Evolutionary conservation across 2,797 vertebrate genomes (phyloP).

Genomic region (Chrosomus eos): DNA sequence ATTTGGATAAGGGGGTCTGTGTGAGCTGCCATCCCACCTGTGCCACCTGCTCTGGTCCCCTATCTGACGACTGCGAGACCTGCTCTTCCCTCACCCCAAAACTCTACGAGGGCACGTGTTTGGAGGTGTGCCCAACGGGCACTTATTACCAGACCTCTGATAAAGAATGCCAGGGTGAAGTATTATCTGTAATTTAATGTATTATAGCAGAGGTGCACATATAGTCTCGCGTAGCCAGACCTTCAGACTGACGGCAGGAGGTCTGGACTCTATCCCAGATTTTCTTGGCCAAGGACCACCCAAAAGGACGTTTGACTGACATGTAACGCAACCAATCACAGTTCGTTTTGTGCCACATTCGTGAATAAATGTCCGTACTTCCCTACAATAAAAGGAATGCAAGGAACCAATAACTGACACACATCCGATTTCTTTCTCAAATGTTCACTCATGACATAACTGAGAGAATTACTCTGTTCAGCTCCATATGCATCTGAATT

Average conservation of each 20-base stretch:
- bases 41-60: conserved; percentile 78
- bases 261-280: no score
- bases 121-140: conserved; percentile 73
- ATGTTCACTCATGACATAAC: no score
- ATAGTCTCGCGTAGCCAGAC: no score
- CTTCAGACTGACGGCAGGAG: no score
- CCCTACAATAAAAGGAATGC: no score
- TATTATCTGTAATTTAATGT: background rate
- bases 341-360: no score
- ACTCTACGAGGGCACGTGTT: conserved; percentile 80
- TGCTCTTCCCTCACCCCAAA: conserved; percentile 73
- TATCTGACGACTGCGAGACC: conserved; percentile 79
- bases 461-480: background rate
- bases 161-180: conserved; percentile 81
- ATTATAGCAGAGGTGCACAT: background rate
- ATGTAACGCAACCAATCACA: no score
- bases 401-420: no score
- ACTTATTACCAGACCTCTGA: conserved; percentile 77
- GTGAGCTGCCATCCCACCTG: conserved; percentile 79
- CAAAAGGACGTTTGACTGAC: no score
- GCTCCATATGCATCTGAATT: background rate
- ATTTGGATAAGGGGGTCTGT: conserved; percentile 81
- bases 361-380: no score
- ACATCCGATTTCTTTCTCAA: no score
- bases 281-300: no score